Conservation (phyloP, 2,888 invertebrate species). For the Chelonus formosanus region DNA sequence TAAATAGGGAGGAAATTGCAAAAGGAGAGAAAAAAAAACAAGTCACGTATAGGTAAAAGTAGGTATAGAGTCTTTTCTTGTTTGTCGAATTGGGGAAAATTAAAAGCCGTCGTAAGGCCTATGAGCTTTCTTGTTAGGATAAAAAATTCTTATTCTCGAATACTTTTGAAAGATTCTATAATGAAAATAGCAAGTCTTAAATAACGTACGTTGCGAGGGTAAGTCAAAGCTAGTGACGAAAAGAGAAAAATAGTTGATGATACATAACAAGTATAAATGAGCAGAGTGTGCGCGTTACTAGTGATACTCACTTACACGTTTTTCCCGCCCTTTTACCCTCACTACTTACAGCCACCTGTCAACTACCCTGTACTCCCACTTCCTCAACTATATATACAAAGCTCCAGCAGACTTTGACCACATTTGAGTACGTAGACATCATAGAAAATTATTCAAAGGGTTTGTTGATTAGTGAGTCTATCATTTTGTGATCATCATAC, state of each 20-base stretch:
- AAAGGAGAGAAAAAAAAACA: neutral
- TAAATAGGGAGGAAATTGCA: neutral
- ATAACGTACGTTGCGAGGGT: neutral
- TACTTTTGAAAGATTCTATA: neutral
- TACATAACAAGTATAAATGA: neutral
- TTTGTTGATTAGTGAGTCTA: neutral
- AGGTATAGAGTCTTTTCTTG: neutral
- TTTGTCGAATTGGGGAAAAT: constrained; percentile 2
- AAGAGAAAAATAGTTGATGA: constrained; percentile 3
- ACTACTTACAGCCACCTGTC: constrained; percentile 27
- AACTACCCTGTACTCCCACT: constrained; percentile 25
- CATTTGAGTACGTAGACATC: constrained; percentile 54
- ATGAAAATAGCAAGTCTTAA: constrained; percentile 6
- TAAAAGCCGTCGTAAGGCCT: neutral
- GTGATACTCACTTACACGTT: constrained; percentile 4
- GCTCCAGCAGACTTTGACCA: constrained; percentile 45
- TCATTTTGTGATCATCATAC: too few species aligned
- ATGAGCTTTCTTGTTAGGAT: constrained; percentile 6
- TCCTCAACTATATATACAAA: constrained; percentile 51
- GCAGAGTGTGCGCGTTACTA: neutral
- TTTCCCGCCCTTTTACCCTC: constrained; percentile 26
- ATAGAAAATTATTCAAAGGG: constrained; percentile 41
- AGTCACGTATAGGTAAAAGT: constrained; percentile 6
- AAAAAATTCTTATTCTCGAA: neutral
- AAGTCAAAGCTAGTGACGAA: neutral